Percentiles rank a stretch among this genome's conserved stretches.
Conservation (phyloP, 2,113 vertebrate genomes). For the Orcinus orca region DNA sequence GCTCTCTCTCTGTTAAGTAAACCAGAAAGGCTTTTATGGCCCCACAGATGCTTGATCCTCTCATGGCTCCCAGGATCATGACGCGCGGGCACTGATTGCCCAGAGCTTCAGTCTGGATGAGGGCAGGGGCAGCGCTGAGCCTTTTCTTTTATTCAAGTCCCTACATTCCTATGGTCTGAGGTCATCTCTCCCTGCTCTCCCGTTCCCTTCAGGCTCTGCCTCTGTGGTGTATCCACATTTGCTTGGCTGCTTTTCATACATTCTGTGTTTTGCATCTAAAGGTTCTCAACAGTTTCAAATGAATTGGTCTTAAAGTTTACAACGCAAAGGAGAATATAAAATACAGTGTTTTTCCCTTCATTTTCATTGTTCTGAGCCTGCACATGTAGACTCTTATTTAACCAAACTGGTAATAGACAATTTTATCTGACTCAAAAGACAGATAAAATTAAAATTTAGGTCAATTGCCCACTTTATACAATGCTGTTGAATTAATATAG, state of each 20-base stretch:
- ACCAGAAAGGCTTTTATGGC: neutral
- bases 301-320: conserved; percentile 42
- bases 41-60: neutral
- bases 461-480: neutral
- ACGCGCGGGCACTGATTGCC: neutral
- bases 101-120: neutral
- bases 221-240: conserved; percentile 8
- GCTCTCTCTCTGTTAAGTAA: conserved; percentile 13
- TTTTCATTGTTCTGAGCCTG: conserved; percentile 45
- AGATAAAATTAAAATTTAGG: conserved; percentile 34
- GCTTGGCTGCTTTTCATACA: conserved; percentile 63
- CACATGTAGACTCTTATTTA: conserved; percentile 32
- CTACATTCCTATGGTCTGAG: conserved; percentile 25
- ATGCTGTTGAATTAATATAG: neutral
- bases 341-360: neutral
- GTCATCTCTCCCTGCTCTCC: neutral
- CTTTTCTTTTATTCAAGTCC: conserved; percentile 43
- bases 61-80: neutral
- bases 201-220: conserved; percentile 26
- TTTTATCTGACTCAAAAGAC: neutral
- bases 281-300: conserved; percentile 37
- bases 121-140: neutral
- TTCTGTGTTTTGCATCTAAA: conserved; percentile 64
- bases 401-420: neutral
- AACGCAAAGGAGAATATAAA: conserved; percentile 23